Evolutionary conservation across 2,113 vertebrate genomes (phyloP).

Genomic region (Eurypyga helias): DNA sequence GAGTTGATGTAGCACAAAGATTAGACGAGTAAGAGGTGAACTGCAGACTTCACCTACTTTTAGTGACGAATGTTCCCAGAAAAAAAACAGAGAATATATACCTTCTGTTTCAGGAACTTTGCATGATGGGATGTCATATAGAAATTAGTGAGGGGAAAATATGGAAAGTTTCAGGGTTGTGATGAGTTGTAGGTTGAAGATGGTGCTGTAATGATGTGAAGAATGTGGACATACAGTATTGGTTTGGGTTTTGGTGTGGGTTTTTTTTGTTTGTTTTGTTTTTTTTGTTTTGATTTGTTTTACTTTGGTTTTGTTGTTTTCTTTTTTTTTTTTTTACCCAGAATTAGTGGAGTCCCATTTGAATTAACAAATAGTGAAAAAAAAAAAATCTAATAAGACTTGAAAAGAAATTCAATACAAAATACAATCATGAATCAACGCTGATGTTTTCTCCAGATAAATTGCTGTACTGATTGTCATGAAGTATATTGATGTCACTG

Average conservation of each 20-base stretch:
- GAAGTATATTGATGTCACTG: constrained; percentile 75
- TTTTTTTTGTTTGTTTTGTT: background rate
- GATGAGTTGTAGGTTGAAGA: background rate
- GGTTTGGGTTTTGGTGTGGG: too few relatives aligned
- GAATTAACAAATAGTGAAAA: background rate
- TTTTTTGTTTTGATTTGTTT: background rate
- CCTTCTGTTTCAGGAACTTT: background rate
- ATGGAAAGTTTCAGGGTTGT: background rate
- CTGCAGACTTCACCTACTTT: background rate
- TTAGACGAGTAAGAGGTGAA: background rate
- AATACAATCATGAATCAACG: constrained; percentile 3
- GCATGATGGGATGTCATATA: background rate
- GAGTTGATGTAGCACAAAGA: background rate
- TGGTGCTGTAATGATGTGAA: background rate
- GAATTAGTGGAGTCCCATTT: background rate
- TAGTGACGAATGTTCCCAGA: background rate
- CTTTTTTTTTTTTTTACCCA: background rate
- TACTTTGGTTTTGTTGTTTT: background rate
- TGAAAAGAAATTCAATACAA: constrained; percentile 5
- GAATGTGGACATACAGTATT: background rate
- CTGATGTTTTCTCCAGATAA: constrained; percentile 68
- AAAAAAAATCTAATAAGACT: background rate
- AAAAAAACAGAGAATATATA: rapidly evolving
- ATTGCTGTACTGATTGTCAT: constrained; percentile 65
- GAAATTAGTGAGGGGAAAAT: background rate